Evolutionary conservation across 2,888 invertebrate species (phyloP), one percentile per base, ranked within the genome.

Genomic region (Microctonus aethiopoides): DNA sequence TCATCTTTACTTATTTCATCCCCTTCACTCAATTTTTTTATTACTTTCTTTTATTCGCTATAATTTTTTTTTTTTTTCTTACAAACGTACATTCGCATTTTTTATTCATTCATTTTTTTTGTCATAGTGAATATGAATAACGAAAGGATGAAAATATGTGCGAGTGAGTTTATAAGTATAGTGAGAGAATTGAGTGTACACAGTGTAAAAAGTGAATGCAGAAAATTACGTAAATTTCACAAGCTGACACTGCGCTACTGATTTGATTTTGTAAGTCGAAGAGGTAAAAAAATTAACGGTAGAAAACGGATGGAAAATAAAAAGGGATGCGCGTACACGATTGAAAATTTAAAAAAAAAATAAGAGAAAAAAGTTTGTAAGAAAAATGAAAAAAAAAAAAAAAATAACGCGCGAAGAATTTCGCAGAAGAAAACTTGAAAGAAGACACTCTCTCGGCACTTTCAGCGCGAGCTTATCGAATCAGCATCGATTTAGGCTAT

Each of bases 401-500:
- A 51, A 16, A 29, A 11, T 51, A 16, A 7, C 26, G 10, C 16
- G 10, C 7, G n/a, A 41, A 24, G 11, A 6, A 22, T 24, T 62
- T 46, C 16, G 24, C 16, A 46, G 46, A 22, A 10, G 39, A 36
- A 26, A 51, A 16, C n/a, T n/a, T 10, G 46, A 26, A 51, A 20
- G n/a, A 7, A 52, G 16, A 20, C 34, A 34, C n/a, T 29, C 29
- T 34, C 46, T 46, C 46, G 63, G 67, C 64, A 64, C 63, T 70
- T 63, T 74, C 59, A 67, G 57, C 13, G 54, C 66, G 51, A 75
- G 72, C 63, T 76, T 71, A 77, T 77, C 73, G 73, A 76, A 76
- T 77, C 76, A 74, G 75, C 74, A 76, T 77, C 77, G 77, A 72
- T 77, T 77, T 75, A 67, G 70, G 67, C 62, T 63, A 56, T 46